Base-by-base conservation (phyloP, 2,888 invertebrate species). In the Myopa testacea region DNA sequence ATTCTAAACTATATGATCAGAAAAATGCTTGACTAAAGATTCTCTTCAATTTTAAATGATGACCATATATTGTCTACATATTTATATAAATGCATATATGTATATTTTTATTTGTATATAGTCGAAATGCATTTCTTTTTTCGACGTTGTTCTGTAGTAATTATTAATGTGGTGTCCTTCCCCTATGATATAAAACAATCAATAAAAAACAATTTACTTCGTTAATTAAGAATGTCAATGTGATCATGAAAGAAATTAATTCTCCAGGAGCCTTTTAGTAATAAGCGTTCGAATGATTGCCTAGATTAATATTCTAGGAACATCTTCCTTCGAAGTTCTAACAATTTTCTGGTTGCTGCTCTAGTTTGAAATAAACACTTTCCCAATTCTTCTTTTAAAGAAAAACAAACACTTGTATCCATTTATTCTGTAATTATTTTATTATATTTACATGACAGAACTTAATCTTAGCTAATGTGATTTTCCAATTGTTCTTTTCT, bases 1-100 rank as follows among this genome's bases (percentile, higher is more conserved):
- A 98, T 99, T 84, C 93, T 99, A 60, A 98, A 99, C 90, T 99
- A 98, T 88, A 98, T 99, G 98, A 94, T 99, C 78, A 92, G 99
- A 79, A 95, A 94, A 87, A 95, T 96, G 93, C 87, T 92, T 78
- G 83, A 85, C 60, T 88, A 86, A 84, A 75, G 50, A 40, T 50
- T 45, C 14, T 40, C 7, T 63, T 45, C 5, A 7, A n/a, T 63
- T 12, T 5, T 19, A 26, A 5, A 63, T 26, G 5, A 10, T n/a
- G 34, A 63, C 8, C 58, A 58, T 40, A 50, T 7, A 63, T n/a
- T 63, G 26, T 45, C 12, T 40, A 72, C n/a, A 60, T 55, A 45
- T 71, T 55, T 26, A 55, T 37, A 16, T 73, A 26, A 26, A 62
- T 65, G 50, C 6, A 52, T 74, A 45, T 45, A 10, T 45, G 45